Conservation (phyloP, 2,888 invertebrate genomes). For the Eristalinus aeneus region DNA sequence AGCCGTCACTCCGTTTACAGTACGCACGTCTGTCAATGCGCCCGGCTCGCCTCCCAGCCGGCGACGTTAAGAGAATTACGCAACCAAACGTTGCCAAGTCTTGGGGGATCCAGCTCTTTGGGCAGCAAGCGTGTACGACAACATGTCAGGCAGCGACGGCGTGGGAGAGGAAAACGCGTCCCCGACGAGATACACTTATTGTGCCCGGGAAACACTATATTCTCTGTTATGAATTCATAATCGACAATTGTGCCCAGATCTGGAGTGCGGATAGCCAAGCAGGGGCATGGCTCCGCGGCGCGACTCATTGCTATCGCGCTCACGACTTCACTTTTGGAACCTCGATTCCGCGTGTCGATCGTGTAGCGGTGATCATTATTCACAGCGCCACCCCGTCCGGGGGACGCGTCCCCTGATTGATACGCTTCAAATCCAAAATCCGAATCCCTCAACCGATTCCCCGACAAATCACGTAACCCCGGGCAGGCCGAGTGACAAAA, state of each 20-base stretch:
- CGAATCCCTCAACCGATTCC: constrained; percentile 40
- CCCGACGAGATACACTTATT: constrained; percentile 45
- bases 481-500: constrained; percentile 30
- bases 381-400: constrained; percentile 23
- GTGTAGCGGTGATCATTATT: constrained; percentile 36
- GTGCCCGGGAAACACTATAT: neutral
- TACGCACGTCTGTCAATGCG: neutral
- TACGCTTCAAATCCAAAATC: neutral
- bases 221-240: constrained; percentile 53
- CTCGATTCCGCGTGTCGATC: constrained; percentile 52
- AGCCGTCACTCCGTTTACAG: constrained; percentile 7
- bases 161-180: constrained; percentile 3
- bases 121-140: constrained; percentile 26
- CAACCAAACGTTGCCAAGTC: constrained; percentile 13
- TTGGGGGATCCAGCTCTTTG: neutral
- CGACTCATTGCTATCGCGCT: constrained; percentile 49
- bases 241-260: constrained; percentile 52
- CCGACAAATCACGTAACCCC: constrained; percentile 18
- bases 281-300: neutral
- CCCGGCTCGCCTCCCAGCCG: neutral
- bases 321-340: constrained; percentile 47
- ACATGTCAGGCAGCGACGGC: neutral
- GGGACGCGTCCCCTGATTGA: constrained; percentile 29
- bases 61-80: constrained; percentile 30
- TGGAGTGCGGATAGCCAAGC: constrained; percentile 26